Percentiles rank a stretch among this genome's conserved stretches.
phyloP scores from a whole-genome alignment of 2,797 vertebrate species.

The Pangasius mekongensis region DNA sequence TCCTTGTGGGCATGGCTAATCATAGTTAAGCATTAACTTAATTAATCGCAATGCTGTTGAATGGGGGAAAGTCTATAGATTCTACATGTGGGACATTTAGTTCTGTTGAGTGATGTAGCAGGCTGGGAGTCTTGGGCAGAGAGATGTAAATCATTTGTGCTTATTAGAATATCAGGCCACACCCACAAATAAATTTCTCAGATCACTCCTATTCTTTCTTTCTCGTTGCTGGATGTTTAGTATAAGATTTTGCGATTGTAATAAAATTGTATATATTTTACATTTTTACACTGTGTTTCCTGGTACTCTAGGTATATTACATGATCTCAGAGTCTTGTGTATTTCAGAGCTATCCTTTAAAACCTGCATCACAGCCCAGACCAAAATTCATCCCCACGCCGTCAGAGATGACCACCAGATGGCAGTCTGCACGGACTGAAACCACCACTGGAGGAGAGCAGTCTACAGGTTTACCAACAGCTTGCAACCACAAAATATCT shows the following conservation, averaged over 20 bases:
- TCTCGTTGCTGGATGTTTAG: neutral
- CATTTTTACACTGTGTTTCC: neutral
- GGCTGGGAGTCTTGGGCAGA: neutral
- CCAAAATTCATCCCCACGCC: constrained; percentile 19
- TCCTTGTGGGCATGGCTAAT: neutral
- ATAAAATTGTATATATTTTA: neutral
- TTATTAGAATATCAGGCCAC: neutral
- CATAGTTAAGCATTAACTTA: neutral
- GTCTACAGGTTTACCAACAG: neutral
- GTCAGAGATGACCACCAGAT: constrained; percentile 17
- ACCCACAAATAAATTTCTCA: neutral
- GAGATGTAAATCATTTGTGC: neutral
- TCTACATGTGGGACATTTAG: neutral
- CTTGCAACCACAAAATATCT: neutral
- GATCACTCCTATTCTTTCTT: neutral
- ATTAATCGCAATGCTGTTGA: neutral
- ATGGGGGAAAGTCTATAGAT: neutral
- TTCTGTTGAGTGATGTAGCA: neutral
- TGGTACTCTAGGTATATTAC: neutral
- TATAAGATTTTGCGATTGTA: neutral
- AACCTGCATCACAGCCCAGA: constrained; percentile 60
- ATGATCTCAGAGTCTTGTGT: neutral
- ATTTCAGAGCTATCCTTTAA: constrained; percentile 45
- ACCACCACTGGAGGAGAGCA: constrained; percentile 32
- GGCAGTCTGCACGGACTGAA: constrained; percentile 36